Percentiles rank a stretch among this genome's conserved stretches.
phyloP scores from a whole-genome alignment of 2,113 vertebrate genomes.

The Martes martes region DNA sequence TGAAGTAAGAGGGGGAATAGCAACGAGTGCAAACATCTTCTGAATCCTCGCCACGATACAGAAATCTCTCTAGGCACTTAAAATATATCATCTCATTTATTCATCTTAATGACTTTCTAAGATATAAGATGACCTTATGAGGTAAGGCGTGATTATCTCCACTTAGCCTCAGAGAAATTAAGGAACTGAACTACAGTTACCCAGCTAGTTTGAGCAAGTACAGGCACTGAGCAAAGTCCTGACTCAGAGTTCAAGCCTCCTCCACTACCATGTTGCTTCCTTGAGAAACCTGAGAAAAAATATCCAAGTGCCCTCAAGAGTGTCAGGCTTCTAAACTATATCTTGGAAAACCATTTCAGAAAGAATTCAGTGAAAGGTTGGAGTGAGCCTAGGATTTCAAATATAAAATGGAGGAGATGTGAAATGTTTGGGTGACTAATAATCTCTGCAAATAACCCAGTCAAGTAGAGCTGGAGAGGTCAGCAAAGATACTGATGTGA shows the following conservation, averaged over 20 bases:
- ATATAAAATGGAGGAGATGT: neutral
- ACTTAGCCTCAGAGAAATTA: neutral
- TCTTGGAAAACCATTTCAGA: neutral
- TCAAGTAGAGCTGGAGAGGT: neutral
- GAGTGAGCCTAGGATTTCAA: neutral
- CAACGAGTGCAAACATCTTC: neutral
- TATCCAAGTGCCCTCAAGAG: neutral
- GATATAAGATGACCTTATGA: neutral
- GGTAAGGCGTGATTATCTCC: neutral
- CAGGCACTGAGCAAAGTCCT: neutral
- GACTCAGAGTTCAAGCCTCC: constrained; percentile 1
- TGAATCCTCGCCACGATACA: neutral
- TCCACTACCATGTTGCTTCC: neutral
- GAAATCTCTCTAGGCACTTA: neutral
- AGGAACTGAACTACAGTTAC: neutral
- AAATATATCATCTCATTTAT: neutral
- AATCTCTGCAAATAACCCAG: neutral
- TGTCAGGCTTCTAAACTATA: neutral
- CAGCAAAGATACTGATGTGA: neutral
- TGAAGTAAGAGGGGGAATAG: neutral
- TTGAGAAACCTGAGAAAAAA: neutral
- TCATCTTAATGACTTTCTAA: neutral
- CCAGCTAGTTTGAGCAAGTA: neutral
- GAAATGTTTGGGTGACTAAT: neutral
- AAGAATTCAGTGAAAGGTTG: neutral